Evolutionary conservation across 2,888 invertebrate species (phyloP).

Genomic region (Trichacis sp.): DNA sequence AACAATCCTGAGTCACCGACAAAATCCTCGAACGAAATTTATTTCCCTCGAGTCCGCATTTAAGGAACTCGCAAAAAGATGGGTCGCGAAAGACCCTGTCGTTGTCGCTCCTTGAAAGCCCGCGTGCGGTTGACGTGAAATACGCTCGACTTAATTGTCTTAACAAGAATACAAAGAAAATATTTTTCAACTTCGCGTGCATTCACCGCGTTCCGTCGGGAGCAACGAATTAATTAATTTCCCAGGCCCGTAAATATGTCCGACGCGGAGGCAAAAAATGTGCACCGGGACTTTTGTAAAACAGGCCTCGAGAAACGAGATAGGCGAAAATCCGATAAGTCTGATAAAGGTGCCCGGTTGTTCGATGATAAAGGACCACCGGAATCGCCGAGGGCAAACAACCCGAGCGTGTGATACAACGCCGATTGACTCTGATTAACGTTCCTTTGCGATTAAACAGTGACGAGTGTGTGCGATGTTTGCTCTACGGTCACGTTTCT

Average conservation of each 20-base stretch:
- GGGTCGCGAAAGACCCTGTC: no score
- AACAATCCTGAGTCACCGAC: no score
- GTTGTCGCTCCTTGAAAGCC: no score
- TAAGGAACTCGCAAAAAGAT: no score
- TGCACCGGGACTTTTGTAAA: background rate
- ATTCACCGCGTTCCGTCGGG: no score
- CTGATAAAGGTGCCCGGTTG: constrained; percentile 27
- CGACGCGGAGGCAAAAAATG: background rate
- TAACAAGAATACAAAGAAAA: background rate
- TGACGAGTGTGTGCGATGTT: constrained; percentile 15
- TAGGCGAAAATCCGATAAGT: constrained; percentile 31
- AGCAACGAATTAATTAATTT: background rate
- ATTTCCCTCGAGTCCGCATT: no score
- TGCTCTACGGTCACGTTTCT: constrained; percentile 8
- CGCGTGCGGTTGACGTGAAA: no score
- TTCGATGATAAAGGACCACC: constrained; percentile 24
- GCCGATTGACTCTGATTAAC: constrained; percentile 35
- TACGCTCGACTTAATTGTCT: background rate
- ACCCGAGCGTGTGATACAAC: constrained; percentile 27
- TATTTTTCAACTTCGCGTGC: background rate
- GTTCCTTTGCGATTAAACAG: constrained; percentile 34
- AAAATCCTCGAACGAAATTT: no score
- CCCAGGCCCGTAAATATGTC: background rate
- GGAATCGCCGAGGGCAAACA: constrained; percentile 31
- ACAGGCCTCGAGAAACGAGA: background rate